phyloP scores from a whole-genome alignment of 2,113 vertebrate species.

The Oreochromis spilurus region DNA sequence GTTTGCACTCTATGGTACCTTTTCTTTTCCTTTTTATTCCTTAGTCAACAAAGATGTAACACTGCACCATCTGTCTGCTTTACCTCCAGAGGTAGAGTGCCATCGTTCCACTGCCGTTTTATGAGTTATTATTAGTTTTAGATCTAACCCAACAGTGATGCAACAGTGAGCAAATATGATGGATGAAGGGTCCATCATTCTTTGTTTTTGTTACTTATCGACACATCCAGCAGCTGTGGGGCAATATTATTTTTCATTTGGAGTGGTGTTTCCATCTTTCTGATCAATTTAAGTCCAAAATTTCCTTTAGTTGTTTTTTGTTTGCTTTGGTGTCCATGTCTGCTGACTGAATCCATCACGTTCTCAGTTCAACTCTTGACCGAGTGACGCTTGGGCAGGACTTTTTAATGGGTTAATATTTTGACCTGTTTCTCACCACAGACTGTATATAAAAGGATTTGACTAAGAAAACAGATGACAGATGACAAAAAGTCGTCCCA shows the following conservation, averaged over 20 bases:
- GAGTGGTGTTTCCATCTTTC: background rate
- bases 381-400: rapidly evolving
- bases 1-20: background rate
- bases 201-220: background rate
- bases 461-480: background rate
- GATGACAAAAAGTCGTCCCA: background rate
- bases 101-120: too few species aligned
- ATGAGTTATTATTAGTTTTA: background rate
- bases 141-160: background rate
- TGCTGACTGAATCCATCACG: background rate
- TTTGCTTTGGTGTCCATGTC: background rate
- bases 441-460: background rate
- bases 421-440: background rate
- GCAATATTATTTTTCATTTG: background rate
- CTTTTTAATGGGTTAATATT: background rate
- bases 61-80: background rate
- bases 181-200: background rate
- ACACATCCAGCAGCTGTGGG: background rate
- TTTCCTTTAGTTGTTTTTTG: background rate
- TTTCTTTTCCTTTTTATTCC: background rate
- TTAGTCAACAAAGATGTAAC: background rate
- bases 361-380: background rate
- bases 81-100: background rate
- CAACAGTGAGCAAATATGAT: background rate
- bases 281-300: background rate